These are phyloP conservation scores for Macaria liturata DNA, from an alignment of 2,888 invertebrate genomes.

Conservation along the genomic window DNA sequence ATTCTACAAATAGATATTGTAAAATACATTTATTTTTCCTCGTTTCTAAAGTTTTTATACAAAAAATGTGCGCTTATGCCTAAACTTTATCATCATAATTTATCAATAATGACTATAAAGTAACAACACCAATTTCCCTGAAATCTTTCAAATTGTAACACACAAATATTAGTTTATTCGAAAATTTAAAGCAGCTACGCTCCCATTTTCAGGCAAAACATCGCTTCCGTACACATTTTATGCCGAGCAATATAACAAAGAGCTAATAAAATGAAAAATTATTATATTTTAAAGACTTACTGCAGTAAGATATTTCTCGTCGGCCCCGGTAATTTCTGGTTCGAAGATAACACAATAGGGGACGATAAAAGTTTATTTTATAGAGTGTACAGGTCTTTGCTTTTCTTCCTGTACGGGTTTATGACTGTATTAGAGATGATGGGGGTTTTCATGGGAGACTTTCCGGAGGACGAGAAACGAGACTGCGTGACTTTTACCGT, in stretches of 20 bases:
- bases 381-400: conserved; percentile 44
- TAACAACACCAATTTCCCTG: too few species aligned
- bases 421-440: conserved; percentile 69
- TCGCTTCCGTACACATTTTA: conserved; percentile 1
- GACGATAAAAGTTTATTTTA: conserved; percentile 57
- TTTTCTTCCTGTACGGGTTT: conserved; percentile 55
- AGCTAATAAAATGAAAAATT: conserved; percentile 57
- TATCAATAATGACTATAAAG: too few species aligned
- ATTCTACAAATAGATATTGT: too few species aligned
- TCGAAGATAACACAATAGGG: conserved; percentile 52
- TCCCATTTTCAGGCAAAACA: conserved; percentile 9
- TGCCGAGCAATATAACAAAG: background rate
- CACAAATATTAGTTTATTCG: too few species aligned
- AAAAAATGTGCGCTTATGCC: too few species aligned
- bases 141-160: too few species aligned
- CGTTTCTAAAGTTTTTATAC: too few species aligned
- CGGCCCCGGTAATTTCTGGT: conserved; percentile 74
- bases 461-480: conserved; percentile 67
- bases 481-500: conserved; percentile 67
- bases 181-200: too few species aligned
- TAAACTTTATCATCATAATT: too few species aligned
- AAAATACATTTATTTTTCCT: too few species aligned
- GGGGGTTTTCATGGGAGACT: conserved; percentile 59
- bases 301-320: conserved; percentile 57
- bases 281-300: conserved; percentile 55